Evolutionary conservation across 2,888 invertebrate species (phyloP).

Genomic region (Acrobasis suavella): DNA sequence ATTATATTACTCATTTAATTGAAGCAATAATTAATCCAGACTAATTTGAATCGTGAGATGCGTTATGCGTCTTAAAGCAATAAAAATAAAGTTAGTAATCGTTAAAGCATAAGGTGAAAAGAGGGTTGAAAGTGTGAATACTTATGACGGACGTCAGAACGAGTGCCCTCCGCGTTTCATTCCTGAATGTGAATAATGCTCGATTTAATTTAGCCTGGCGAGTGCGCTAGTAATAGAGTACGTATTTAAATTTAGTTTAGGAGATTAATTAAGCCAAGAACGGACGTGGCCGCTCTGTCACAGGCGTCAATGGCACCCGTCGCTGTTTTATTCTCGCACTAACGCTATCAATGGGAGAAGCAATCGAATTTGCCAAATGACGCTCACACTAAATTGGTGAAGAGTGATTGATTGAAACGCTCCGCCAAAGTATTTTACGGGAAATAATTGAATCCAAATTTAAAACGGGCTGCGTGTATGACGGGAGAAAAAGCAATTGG

Average conservation of each 20-base stretch:
- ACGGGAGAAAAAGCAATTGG: slow-evolving; percentile 15
- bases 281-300: slow-evolving; percentile 60
- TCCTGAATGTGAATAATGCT: slow-evolving; percentile 52
- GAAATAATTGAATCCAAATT: slow-evolving; percentile 67
- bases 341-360: slow-evolving; percentile 63
- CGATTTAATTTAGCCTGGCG: slow-evolving; percentile 55
- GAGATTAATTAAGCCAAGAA: slow-evolving; percentile 70
- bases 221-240: slow-evolving; percentile 51
- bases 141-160: slow-evolving; percentile 50
- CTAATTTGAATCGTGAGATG: slow-evolving; percentile 2
- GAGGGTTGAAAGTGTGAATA: slow-evolving; percentile 38
- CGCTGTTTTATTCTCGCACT: slow-evolving; percentile 70
- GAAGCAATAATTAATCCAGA: slow-evolving; percentile 1
- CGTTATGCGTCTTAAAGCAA: slow-evolving; percentile 8
- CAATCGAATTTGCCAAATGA: slow-evolving; percentile 78
- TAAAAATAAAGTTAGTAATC: slow-evolving; percentile 16
- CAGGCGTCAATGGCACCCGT: slow-evolving; percentile 70
- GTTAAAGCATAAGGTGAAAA: slow-evolving; percentile 15
- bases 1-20: slow-evolving; percentile 4
- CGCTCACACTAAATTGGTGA: slow-evolving; percentile 72
- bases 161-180: slow-evolving; percentile 42
- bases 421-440: slow-evolving; percentile 61
- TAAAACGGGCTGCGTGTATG: slow-evolving; percentile 39
- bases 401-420: slow-evolving; percentile 75
- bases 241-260: slow-evolving; percentile 73